A percentile compares a stretch with the other conserved stretches of the same genome.
These are phyloP conservation scores for Ophonus ardosiacus DNA, from an alignment of 2,888 invertebrate genomes.

Conservation along the genomic window DNA sequence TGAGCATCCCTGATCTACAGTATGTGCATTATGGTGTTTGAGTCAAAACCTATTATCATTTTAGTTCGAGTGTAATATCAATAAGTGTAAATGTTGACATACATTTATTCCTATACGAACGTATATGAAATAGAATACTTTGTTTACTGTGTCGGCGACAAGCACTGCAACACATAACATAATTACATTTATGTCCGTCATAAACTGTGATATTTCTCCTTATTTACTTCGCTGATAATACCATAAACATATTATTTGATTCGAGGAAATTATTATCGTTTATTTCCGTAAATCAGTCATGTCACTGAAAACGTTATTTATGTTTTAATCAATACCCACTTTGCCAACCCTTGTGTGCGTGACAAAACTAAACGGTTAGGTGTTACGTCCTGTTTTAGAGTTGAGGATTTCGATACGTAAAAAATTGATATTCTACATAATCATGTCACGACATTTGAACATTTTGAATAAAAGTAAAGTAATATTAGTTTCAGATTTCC, in stretches of 20 bases:
- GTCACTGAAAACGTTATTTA: slow-evolving; percentile 7
- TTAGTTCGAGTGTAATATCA: too few species aligned
- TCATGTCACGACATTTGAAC: slow-evolving; percentile 9
- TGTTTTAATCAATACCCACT: slow-evolving; percentile 6
- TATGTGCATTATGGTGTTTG: too few species aligned
- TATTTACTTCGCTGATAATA: background rate
- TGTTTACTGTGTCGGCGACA: too few species aligned
- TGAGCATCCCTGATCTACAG: too few species aligned
- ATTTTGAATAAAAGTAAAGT: background rate
- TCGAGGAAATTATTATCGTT: slow-evolving; percentile 21
- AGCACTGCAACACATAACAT: too few species aligned
- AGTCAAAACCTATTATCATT: too few species aligned
- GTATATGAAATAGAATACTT: too few species aligned
- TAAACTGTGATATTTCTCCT: background rate
- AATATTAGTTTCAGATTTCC: slow-evolving; percentile 11
- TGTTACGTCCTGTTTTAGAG: background rate
- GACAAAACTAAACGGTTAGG: slow-evolving; percentile 12
- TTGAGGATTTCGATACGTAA: background rate
- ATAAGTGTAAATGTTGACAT: too few species aligned
- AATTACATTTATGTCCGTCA: background rate
- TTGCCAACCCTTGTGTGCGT: background rate
- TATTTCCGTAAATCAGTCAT: slow-evolving; percentile 26
- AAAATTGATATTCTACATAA: background rate
- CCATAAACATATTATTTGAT: background rate
- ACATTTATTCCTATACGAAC: too few species aligned